Evolutionary conservation across 2,113 vertebrate species (phyloP), one percentile per base, ranked within the genome.

Genomic region (Leucopternis melanops): DNA sequence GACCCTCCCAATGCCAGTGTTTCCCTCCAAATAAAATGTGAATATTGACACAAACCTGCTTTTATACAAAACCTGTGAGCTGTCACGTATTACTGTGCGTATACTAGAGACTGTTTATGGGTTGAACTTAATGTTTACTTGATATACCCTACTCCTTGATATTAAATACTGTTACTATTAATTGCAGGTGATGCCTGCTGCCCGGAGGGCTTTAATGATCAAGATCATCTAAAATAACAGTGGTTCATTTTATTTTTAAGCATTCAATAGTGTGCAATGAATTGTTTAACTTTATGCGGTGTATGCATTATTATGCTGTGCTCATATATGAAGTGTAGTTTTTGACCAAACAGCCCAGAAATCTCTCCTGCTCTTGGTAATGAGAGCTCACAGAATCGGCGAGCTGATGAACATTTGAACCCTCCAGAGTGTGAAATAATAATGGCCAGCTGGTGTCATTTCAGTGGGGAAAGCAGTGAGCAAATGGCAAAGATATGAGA

Each of bases 381-480:
- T 11, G 78, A 91, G 62, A 96, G 40, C 44, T 72, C 84, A 65
- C 44, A 82, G 70, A 87, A 82, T 16, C 0, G 0, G 52, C 79
- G 36, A 92, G 71, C 47, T 81, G 63, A 38, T 80, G 90, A 90
- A 91, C 78, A 92, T 86, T 81, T 95, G 90, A 96, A 95, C 81
- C n/a, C 85, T 88, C 36, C 27, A 21, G 73, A 96, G 71, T 88
- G 92, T 88, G 92, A 94, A 95, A 69, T 80, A 96, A 80, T 86
- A 92, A 73, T 66, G 81, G 18, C 79, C 92, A 96, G 74, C 87
- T 96, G 93, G 90, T 96, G 90, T 50, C 79, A 84, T 92, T 92
- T 91, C 95, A 59, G 59, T 27, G 49, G 70, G 57, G 83, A 95
- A 81, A 91, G 70, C 19, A 69, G 54, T 82, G 66, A 96, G 58